Conservation (phyloP, 2,113 vertebrate species). For the Phodopus roborovskii region DNA sequence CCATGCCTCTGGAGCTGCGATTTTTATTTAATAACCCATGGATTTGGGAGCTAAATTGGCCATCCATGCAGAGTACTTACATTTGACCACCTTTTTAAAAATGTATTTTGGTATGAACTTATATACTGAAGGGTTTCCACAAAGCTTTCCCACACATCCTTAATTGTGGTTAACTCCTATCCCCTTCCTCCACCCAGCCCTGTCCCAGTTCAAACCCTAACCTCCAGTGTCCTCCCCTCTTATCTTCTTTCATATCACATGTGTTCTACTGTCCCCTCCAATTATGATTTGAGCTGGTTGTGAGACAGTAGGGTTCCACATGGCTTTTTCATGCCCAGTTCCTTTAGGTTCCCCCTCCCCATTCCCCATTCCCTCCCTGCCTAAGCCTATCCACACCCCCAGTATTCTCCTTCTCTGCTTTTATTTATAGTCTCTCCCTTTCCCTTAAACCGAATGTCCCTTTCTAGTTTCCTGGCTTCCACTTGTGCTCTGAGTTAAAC, state of each 20-base stretch:
- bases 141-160: not conserved
- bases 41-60: not conserved
- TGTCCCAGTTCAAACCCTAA: not conserved
- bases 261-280: not conserved
- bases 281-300: too few relatives aligned
- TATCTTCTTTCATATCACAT: not conserved
- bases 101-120: not conserved
- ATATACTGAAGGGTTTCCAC: not conserved
- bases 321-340: not conserved
- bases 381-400: not conserved
- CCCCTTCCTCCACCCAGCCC: too few relatives aligned
- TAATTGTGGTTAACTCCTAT: not conserved
- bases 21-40: not conserved
- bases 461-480: not conserved
- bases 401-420: not conserved
- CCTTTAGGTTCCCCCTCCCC: not conserved
- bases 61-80: not conserved
- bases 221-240: not conserved
- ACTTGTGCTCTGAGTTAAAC: not conserved
- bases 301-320: not conserved
- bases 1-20: too few relatives aligned
- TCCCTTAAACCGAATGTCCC: not conserved
- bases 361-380: not conserved
- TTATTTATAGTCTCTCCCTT: not conserved
- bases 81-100: not conserved